phyloP scores from a whole-genome alignment of 2,888 invertebrate species.

The Rhingia rostrata region DNA sequence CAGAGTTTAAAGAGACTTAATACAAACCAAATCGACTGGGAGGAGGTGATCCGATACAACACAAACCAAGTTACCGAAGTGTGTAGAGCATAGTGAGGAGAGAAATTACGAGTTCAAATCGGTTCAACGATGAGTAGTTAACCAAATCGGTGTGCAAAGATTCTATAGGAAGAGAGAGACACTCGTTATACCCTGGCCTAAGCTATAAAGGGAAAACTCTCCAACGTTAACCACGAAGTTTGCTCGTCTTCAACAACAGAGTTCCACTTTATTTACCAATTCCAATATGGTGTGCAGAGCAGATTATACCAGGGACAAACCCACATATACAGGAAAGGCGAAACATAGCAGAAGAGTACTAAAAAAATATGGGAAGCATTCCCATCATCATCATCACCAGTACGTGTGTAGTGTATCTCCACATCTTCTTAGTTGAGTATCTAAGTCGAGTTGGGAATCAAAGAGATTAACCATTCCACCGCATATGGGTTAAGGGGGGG shows the following conservation, averaged over 20 bases:
- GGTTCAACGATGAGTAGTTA: slow-evolving; percentile 71
- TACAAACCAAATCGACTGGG: slow-evolving; percentile 4
- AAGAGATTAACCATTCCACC: slow-evolving; percentile 50
- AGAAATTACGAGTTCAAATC: slow-evolving; percentile 67
- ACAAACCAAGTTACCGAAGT: slow-evolving; percentile 34
- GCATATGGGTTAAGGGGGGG: neutral
- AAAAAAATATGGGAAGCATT: slow-evolving; percentile 15
- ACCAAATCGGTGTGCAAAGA: slow-evolving; percentile 68
- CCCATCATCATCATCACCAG: slow-evolving; percentile 27
- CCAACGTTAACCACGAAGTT: slow-evolving; percentile 34
- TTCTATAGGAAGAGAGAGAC: slow-evolving; percentile 53
- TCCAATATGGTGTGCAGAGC: slow-evolving; percentile 43
- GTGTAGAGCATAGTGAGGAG: slow-evolving; percentile 17
- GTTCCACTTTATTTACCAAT: slow-evolving; percentile 55
- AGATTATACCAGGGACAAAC: slow-evolving; percentile 36
- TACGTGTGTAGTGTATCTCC: slow-evolving; percentile 1
- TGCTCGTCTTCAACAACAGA: slow-evolving; percentile 50
- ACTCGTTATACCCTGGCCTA: neutral
- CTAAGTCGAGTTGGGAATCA: slow-evolving; percentile 47
- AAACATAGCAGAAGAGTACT: slow-evolving; percentile 7
- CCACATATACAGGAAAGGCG: neutral
- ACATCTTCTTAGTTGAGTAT: neutral
- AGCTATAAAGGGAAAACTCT: neutral
- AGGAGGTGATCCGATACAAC: slow-evolving; percentile 10
- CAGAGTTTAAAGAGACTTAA: neutral